Percentiles rank a stretch among this genome's conserved stretches.
These are phyloP conservation scores for Hemistola chrysoprasaria DNA, from an alignment of 2,888 invertebrate species.

Conservation along the genomic window DNA sequence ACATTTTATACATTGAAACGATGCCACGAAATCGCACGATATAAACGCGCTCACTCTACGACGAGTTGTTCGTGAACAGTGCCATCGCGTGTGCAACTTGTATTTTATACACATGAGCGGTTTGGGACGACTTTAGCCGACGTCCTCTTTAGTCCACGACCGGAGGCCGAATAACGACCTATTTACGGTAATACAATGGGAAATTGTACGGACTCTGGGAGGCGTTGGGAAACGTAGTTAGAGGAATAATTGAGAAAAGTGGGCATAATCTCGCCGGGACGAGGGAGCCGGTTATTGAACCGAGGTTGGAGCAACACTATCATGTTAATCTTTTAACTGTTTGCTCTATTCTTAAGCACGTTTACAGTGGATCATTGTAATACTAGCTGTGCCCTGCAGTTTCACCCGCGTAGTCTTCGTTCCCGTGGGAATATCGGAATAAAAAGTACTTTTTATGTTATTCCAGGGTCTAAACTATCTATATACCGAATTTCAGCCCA, in stretches of 20 bases:
- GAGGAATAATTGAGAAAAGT: slow-evolving; percentile 3
- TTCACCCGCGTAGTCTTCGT: too few relatives aligned
- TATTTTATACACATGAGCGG: slow-evolving; percentile 24
- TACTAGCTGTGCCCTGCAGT: too few relatives aligned
- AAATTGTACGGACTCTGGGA: slow-evolving; percentile 4
- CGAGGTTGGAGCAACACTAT: too few relatives aligned
- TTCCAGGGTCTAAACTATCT: too few relatives aligned
- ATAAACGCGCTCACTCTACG: neutral
- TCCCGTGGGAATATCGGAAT: too few relatives aligned
- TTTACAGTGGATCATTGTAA: too few relatives aligned
- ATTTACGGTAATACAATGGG: neutral
- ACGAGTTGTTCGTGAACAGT: slow-evolving; percentile 18
- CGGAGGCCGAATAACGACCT: slow-evolving; percentile 6
- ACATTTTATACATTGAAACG: too few relatives aligned
- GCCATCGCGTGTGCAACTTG: slow-evolving; percentile 11
- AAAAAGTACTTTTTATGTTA: too few relatives aligned
- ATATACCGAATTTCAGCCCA: too few relatives aligned
- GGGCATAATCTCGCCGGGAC: neutral
- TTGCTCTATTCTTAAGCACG: too few relatives aligned
- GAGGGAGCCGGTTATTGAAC: neutral
- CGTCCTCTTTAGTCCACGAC: slow-evolving; percentile 1
- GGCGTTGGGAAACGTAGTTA: slow-evolving; percentile 1
- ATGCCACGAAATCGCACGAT: too few relatives aligned
- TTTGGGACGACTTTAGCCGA: slow-evolving; percentile 16
- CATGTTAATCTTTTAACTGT: too few relatives aligned